Evolutionary conservation across 2,888 invertebrate genomes (phyloP), one percentile per base, ranked within the genome.

Genomic region (Callyntrura sp.): DNA sequence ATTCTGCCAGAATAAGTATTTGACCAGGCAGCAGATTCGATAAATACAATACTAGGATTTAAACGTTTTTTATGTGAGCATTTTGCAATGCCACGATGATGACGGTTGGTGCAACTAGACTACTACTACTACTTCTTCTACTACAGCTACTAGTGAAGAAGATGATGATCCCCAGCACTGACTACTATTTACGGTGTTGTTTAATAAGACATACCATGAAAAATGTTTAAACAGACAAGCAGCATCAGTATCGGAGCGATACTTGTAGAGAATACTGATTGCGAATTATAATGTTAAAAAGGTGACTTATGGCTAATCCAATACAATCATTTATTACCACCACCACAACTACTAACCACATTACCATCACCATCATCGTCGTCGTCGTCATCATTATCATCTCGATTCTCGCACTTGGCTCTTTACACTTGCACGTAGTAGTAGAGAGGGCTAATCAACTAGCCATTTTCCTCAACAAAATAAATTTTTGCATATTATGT

Each of bases 261-360:
- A 79, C 79, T 79, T 60, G 79, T 35, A 6, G 57, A 60, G 79
- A 79, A 88, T 83, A 88, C 78, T 65, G 79, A 79, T 79, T 57
- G 79, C 57, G 45, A 88, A 78, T 88, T 82, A 88, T 73, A 70
- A 70, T 70, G 81, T 68, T 81, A 60, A 83, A 83, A 60, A 57
- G 65, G 84, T 89, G 89, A 89, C 89, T 89, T 89, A 79, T 79
- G 76, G 48, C 55, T 81, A 79, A 82, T 88, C 82, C 88, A 90
- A 85, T 88, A 81, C 86, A 83, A 89, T 85, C 68, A 79, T 62
- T 83, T 78, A 82, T 81, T 60, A 62, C 45, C 28, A 9, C n/a
- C 55, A 28, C 85, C 65, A 86, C 23, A 81, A 82, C 73, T 35
- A 35, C 55, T 43, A 79, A 60, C 55, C 78, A 79, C 51, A 86